Evolutionary conservation across 2,113 vertebrate species (phyloP).

Genomic region (Serinus canaria): DNA sequence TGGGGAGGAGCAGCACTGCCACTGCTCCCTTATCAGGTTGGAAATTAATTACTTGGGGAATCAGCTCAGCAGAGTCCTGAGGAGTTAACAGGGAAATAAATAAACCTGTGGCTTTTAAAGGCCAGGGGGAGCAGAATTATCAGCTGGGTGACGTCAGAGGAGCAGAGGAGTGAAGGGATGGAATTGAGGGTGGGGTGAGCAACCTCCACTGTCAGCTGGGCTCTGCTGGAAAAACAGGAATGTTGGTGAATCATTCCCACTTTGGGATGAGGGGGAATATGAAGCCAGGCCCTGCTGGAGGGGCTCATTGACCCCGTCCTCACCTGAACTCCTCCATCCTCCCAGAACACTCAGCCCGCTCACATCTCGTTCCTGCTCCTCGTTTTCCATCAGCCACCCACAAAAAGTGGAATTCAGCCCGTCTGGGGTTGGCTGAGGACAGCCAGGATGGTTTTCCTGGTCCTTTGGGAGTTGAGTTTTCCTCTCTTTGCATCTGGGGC

Average conservation of each 20-base stretch:
- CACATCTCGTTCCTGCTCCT: rapidly evolving
- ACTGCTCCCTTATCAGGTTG: not conserved
- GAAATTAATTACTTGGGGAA: not conserved
- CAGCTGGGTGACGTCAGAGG: not conserved
- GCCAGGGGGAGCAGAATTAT: rapidly evolving
- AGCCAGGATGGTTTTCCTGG: not conserved
- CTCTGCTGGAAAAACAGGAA: not conserved
- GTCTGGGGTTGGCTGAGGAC: not conserved
- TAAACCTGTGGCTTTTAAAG: not conserved
- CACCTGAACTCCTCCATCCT: not conserved
- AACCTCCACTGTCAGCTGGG: not conserved
- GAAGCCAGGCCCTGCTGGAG: not conserved
- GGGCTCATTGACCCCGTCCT: not conserved
- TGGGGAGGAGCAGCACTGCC: rapidly evolving
- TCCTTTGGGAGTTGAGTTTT: not conserved
- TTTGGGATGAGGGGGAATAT: not conserved
- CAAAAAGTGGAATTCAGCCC: not conserved
- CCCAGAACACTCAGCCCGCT: rapidly evolving
- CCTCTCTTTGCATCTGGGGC: not conserved
- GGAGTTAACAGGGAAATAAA: not conserved
- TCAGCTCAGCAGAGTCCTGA: not conserved
- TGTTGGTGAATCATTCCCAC: not conserved
- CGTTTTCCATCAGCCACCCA: not conserved
- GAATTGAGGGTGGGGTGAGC: not conserved
- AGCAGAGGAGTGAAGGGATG: rapidly evolving